Evolutionary conservation across 2,888 invertebrate species (phyloP).

Genomic region (Thecocarcelia acutangulata): DNA sequence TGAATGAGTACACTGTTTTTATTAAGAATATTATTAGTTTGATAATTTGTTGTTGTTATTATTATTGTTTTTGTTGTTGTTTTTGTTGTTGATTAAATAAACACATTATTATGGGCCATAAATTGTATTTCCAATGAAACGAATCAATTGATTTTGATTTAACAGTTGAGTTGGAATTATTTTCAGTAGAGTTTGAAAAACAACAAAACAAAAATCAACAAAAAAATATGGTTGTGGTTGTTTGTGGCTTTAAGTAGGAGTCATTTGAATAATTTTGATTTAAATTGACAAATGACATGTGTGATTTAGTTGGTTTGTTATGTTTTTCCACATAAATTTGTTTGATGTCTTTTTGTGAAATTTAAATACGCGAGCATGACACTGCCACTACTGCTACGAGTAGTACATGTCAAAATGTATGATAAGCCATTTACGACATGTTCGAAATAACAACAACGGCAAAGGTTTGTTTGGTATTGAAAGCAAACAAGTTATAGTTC

Average conservation of each 20-base stretch:
- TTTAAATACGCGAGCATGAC: constrained; percentile 36
- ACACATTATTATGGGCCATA: constrained; percentile 66
- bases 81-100: constrained; percentile 61
- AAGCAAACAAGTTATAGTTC: constrained; percentile 22
- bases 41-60: constrained; percentile 30
- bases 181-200: not conserved
- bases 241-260: constrained; percentile 7
- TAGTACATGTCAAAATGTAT: constrained; percentile 15
- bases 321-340: constrained; percentile 59
- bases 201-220: not conserved
- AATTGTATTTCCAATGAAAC: constrained; percentile 68
- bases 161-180: constrained; percentile 39
- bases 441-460: constrained; percentile 20
- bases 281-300: constrained; percentile 68
- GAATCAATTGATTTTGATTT: constrained; percentile 41
- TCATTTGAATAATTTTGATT: constrained; percentile 69
- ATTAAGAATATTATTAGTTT: constrained; percentile 39
- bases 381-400: no score
- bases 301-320: constrained; percentile 56
- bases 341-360: constrained; percentile 23
- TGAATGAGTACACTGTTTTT: constrained; percentile 44
- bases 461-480: not conserved
- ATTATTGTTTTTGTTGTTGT: constrained; percentile 26
- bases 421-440: constrained; percentile 48
- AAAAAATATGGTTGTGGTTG: constrained; percentile 8